A percentile compares a stretch with the other conserved stretches of the same genome.
Conservation (phyloP, 2,113 vertebrate species). For the Odontophorus gujanensis region DNA sequence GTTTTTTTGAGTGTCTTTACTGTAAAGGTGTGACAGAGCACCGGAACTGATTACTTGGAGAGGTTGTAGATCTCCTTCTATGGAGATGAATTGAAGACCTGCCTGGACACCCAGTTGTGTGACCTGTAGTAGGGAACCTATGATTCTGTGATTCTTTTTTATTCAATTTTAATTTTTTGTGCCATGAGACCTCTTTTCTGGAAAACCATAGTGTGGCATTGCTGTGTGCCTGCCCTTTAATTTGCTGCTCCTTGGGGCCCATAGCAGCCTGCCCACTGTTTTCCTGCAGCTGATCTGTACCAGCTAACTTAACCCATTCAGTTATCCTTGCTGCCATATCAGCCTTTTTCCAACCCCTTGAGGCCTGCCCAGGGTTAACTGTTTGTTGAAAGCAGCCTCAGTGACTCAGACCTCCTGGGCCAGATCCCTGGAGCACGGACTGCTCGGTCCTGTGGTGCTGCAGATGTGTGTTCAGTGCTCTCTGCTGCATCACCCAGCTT, state of each 20-base stretch:
- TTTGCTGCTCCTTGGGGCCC: background rate
- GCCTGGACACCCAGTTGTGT: too few relatives aligned
- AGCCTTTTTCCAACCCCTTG: background rate
- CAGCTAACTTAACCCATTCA: background rate
- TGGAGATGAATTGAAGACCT: too few relatives aligned
- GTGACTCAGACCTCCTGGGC: conserved; percentile 22
- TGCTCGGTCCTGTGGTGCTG: fast-evolving
- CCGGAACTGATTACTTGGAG: too few relatives aligned
- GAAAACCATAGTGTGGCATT: background rate
- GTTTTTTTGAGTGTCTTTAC: background rate
- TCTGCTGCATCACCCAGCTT: fast-evolving
- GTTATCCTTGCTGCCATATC: background rate
- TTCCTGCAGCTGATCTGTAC: background rate
- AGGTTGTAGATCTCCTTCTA: too few relatives aligned
- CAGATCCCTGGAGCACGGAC: background rate
- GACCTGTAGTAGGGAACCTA: too few relatives aligned
- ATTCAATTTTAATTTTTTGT: background rate
- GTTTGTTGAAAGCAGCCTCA: background rate
- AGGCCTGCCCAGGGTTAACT: background rate
- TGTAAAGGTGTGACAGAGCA: too few relatives aligned
- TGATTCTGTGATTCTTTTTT: background rate
- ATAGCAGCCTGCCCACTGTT: background rate
- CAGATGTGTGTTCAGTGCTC: fast-evolving
- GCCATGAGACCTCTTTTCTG: background rate
- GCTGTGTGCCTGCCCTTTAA: background rate